These are phyloP conservation scores for Mobula hypostoma DNA, from an alignment of 2,113 vertebrate species.

Conservation along the genomic window DNA sequence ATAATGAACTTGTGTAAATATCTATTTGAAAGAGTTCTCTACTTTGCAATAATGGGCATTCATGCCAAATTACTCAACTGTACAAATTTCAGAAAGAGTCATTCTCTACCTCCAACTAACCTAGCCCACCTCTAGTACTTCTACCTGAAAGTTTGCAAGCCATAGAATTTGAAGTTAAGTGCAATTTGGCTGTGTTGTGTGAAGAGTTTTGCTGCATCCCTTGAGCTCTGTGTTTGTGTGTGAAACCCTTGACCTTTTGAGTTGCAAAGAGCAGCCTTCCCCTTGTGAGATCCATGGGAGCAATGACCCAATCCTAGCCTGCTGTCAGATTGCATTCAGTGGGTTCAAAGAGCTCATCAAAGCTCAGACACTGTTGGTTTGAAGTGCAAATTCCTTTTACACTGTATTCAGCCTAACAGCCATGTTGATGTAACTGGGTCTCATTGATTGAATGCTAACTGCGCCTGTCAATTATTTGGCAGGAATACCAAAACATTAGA, in stretches of 20 bases:
- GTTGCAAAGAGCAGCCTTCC: slow-evolving; percentile 35
- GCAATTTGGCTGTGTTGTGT: background rate
- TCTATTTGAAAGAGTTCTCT: background rate
- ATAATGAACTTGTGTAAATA: slow-evolving; percentile 35
- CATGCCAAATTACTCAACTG: background rate
- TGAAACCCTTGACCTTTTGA: slow-evolving; percentile 32
- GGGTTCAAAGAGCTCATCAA: slow-evolving; percentile 37
- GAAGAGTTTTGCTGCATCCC: slow-evolving; percentile 27
- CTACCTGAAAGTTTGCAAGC: background rate
- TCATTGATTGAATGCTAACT: slow-evolving; percentile 25
- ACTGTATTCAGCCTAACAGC: slow-evolving; percentile 32
- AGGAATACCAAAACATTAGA: slow-evolving; percentile 25
- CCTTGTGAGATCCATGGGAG: slow-evolving; percentile 37
- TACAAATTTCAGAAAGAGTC: slow-evolving; percentile 8
- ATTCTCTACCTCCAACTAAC: background rate
- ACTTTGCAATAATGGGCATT: background rate
- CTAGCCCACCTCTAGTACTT: background rate
- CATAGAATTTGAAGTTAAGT: slow-evolving; percentile 2
- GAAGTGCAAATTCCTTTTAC: slow-evolving; percentile 36
- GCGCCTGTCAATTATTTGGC: slow-evolving; percentile 12
- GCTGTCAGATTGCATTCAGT: slow-evolving; percentile 26
- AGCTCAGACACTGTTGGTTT: slow-evolving; percentile 35
- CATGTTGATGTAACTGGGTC: slow-evolving; percentile 26
- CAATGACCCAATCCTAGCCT: slow-evolving; percentile 29
- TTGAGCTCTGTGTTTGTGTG: too few species aligned